Evolutionary conservation across 2,888 invertebrate genomes (phyloP).

Genomic region (Coremacera marginata): DNA sequence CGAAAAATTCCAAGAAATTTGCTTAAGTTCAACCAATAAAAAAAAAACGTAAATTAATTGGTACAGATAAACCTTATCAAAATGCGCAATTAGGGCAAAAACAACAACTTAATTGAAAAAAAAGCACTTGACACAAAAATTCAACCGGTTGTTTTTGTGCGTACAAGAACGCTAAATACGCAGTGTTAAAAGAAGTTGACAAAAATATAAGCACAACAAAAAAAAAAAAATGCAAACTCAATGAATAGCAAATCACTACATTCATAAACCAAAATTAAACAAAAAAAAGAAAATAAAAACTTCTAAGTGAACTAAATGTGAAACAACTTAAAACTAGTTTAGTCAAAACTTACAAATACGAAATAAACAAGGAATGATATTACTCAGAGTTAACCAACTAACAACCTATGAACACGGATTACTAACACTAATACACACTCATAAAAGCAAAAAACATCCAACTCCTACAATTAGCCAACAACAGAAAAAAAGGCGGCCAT

Average conservation of each 20-base stretch:
- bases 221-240: too few species aligned
- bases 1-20: slow-evolving; percentile 12
- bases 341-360: background rate
- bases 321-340: background rate
- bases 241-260: background rate
- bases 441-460: background rate
- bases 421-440: background rate
- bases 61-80: slow-evolving; percentile 15
- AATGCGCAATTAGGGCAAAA: background rate
- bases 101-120: background rate
- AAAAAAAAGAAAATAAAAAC: background rate
- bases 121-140: slow-evolving; percentile 29
- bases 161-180: background rate
- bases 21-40: slow-evolving; percentile 13
- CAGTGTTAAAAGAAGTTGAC: background rate
- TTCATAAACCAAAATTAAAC: background rate
- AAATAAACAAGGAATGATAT: background rate
- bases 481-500: slow-evolving; percentile 42
- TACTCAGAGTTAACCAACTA: background rate
- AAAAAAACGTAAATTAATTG: slow-evolving; percentile 25
- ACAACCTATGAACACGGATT: background rate
- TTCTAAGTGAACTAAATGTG: background rate
- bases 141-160: slow-evolving; percentile 33
- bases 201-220: background rate
- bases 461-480: slow-evolving; percentile 37